phyloP scores from a whole-genome alignment of 2,113 vertebrate species.

The Sander vitreus region DNA sequence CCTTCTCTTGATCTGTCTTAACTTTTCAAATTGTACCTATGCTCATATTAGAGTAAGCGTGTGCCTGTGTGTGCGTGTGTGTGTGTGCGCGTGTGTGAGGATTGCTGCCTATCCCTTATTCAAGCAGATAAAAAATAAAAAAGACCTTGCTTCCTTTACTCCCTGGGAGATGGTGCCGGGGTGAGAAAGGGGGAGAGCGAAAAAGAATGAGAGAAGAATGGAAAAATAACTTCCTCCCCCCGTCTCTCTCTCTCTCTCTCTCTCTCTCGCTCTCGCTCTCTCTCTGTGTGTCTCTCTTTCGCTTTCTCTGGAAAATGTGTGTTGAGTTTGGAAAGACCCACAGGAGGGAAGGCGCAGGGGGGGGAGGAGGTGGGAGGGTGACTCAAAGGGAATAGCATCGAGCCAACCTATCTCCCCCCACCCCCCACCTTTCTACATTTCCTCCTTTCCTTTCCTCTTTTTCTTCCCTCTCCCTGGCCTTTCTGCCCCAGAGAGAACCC shows the following conservation, averaged over 20 bases:
- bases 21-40: conserved; percentile 45
- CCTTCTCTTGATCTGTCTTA: conserved; percentile 7
- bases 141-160: conserved; percentile 71
- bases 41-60: conserved; percentile 47
- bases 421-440: conserved; percentile 13
- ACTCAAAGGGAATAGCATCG: conserved; percentile 51
- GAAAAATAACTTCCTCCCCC: conserved; percentile 17
- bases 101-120: conserved; percentile 62
- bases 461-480: conserved; percentile 17
- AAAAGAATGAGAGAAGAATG: neutral
- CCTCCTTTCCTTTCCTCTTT: conserved; percentile 5
- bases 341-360: conserved; percentile 45
- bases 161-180: conserved; percentile 73
- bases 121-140: conserved; percentile 66
- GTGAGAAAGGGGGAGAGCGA: conserved; percentile 37
- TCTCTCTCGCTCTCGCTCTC: conserved; percentile 10
- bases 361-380: conserved; percentile 59
- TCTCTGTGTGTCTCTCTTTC: conserved; percentile 22
- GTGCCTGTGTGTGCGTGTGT: neutral
- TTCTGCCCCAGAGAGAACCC: conserved; percentile 48
- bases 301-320: conserved; percentile 84
- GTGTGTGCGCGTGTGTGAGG: neutral
- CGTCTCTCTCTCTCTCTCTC: neutral
- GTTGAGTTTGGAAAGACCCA: conserved; percentile 81
- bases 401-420: conserved; percentile 53